phyloP scores from a whole-genome alignment of 2,888 invertebrate species.

The Nysson spinosus region DNA sequence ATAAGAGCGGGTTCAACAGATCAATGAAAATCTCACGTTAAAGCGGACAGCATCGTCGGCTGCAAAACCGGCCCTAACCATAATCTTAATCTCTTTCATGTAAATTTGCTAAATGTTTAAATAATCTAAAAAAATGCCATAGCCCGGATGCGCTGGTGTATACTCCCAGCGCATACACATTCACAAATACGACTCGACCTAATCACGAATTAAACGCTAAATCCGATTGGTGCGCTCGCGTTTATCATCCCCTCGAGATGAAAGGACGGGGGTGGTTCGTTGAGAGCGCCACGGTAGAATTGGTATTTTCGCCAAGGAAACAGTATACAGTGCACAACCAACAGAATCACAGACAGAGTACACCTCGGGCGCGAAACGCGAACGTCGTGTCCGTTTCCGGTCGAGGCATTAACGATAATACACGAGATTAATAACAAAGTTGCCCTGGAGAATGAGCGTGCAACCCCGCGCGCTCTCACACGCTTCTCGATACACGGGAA shows the following conservation, averaged over 20 bases:
- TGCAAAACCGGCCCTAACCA: conserved; percentile 70
- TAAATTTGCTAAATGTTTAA: conserved; percentile 78
- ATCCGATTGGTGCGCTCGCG: no score
- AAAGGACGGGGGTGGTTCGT: conserved; percentile 32
- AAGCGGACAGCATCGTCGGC: conserved; percentile 23
- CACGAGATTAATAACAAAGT: conserved; percentile 54
- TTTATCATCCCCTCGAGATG: conserved; percentile 6
- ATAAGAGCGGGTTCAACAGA: not conserved
- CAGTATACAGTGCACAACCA: conserved; percentile 48
- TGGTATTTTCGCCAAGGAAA: conserved; percentile 68
- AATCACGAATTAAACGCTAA: conserved; percentile 73
- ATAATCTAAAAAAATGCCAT: conserved; percentile 77
- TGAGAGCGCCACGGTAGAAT: conserved; percentile 67
- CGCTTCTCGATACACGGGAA: conserved; percentile 52
- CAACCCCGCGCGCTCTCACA: conserved; percentile 73
- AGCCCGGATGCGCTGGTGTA: conserved; percentile 78
- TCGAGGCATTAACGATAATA: conserved; percentile 29
- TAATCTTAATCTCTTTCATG: conserved; percentile 78
- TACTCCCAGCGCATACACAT: conserved; percentile 78
- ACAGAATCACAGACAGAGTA: conserved; percentile 53
- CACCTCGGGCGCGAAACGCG: not conserved
- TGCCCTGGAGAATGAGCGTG: conserved; percentile 74
- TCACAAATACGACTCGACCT: conserved; percentile 78
- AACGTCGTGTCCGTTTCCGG: not conserved
- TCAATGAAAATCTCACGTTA: conserved; percentile 19